Base-by-base conservation (phyloP, 2,888 invertebrate genomes). In the Zaprionus lineosus region DNA sequence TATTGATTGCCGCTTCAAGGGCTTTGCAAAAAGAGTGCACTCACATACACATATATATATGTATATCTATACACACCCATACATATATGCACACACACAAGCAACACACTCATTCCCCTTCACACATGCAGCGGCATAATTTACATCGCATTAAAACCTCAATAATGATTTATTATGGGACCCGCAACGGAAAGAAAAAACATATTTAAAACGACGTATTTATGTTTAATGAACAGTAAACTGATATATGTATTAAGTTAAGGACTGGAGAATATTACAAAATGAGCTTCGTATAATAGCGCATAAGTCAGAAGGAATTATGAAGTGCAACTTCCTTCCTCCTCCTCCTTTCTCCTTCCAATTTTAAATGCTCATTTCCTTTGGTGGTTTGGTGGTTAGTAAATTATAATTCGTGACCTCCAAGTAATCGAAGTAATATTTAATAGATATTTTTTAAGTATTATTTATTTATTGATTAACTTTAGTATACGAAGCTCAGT, bases 161-260 rank as follows among this genome's bases (percentile, higher is more conserved):
- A 36, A 71, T 73, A 77, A 81, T 84, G 82, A 78, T 84, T 84
- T 78, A 78, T 83, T 74, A 41, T 83, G 72, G 56, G 55, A 33
- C 15, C 51, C 51, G 7, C 40, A 39, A 28, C 48, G 26, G 47
- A 43, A 14, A 36, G 46, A 41, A 26, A 70, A 83, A 69, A 69
- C 81, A 84, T 84, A 84, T 81, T 77, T 66, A 64, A 81, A 76
- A 40, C 61, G 59, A 47, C 61, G 50, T 44, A 63, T 79, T 84
- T 70, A 63, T 57, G 61, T 63, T 84, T 61, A 79, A 77, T 76
- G 81, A 76, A 66, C 56, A 53, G 36, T 51, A 50, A 62, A 66
- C 40, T 40, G 50, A 57, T 36, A 58, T 8, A 21, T 12, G 40
- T n/a, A n/a, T n/a, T n/a, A 41, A 26, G 21, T 18, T 14, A 18